Percentiles rank a stretch among this genome's conserved stretches.
phyloP scores from a whole-genome alignment of 2,888 invertebrate genomes.

The Digitonthophagus gazella region DNA sequence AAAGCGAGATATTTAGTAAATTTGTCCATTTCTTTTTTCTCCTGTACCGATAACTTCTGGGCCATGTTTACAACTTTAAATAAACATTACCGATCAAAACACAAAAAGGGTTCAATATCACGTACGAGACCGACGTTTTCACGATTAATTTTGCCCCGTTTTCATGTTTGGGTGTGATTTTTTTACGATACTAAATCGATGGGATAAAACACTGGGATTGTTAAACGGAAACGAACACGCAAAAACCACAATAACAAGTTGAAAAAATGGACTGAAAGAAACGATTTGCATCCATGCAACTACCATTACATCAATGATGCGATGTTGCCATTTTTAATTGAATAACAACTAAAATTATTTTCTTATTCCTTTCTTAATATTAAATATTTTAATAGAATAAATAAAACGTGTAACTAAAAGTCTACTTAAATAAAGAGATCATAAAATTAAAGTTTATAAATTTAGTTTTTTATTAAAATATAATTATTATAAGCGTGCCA shows the following conservation, averaged over 20 bases:
- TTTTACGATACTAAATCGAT: background rate
- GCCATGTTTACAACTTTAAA: conserved; percentile 33
- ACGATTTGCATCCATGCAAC: background rate
- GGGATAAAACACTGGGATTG: conserved; percentile 4
- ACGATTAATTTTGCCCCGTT: background rate
- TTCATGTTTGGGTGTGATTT: background rate
- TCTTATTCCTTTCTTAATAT: background rate
- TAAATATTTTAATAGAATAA: too few species aligned
- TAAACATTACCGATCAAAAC: conserved; percentile 1
- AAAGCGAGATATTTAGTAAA: conserved; percentile 85
- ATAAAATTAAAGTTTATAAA: too few species aligned
- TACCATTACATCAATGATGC: conserved; percentile 11
- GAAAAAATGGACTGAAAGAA: background rate
- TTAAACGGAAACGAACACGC: conserved; percentile 7
- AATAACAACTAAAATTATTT: too few species aligned
- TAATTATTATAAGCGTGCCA: too few species aligned
- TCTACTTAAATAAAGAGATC: too few species aligned
- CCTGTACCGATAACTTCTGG: conserved; percentile 56
- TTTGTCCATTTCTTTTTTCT: conserved; percentile 81
- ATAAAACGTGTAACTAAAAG: too few species aligned
- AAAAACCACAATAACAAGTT: background rate
- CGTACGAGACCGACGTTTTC: background rate
- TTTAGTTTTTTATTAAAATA: too few species aligned
- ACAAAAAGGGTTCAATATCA: background rate
- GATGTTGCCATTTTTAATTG: conserved; percentile 9